A percentile compares a stretch with the other conserved stretches of the same genome.
Conservation (phyloP, 2,888 invertebrate genomes). For the Eustalomyia histrio region DNA sequence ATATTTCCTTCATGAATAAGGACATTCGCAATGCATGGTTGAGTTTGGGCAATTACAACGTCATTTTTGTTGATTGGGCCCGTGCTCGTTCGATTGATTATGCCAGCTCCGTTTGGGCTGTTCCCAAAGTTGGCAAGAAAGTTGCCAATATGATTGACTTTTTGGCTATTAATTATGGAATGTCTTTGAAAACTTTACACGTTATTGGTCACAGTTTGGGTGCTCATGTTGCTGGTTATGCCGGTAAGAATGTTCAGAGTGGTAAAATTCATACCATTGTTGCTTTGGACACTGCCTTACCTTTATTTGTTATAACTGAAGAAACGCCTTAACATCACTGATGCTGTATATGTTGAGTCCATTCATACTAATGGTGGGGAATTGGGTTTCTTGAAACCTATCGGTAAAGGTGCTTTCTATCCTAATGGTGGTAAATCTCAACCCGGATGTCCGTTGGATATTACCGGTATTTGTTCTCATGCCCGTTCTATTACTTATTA, state of each 20-base stretch:
- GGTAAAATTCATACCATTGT: slow-evolving; percentile 82
- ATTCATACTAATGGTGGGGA: slow-evolving; percentile 75
- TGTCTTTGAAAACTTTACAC: slow-evolving; percentile 80
- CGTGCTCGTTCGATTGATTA: slow-evolving; percentile 82
- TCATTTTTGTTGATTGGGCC: slow-evolving; percentile 83
- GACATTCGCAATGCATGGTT: slow-evolving; percentile 80
- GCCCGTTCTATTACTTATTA: slow-evolving; percentile 78
- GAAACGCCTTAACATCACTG: slow-evolving; percentile 70
- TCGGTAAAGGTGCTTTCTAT: slow-evolving; percentile 81
- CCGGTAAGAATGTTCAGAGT: slow-evolving; percentile 81
- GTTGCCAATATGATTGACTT: slow-evolving; percentile 73
- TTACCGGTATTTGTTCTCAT: slow-evolving; percentile 79
- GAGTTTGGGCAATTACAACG: slow-evolving; percentile 81
- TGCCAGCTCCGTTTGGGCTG: slow-evolving; percentile 80
- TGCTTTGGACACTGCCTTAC: slow-evolving; percentile 78
- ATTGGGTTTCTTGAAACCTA: slow-evolving; percentile 74
- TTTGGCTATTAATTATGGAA: slow-evolving; percentile 80
- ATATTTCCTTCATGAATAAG: slow-evolving; percentile 67
- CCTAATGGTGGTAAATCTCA: slow-evolving; percentile 81
- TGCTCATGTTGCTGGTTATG: slow-evolving; percentile 83
- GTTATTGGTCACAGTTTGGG: slow-evolving; percentile 83
- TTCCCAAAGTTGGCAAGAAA: slow-evolving; percentile 72
- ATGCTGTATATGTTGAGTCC: slow-evolving; percentile 76
- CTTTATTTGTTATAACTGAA: slow-evolving; percentile 70
- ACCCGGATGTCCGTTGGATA: slow-evolving; percentile 80